Conservation (phyloP, 1,140 invertebrate species). For the Ruditapes philippinarum region DNA sequence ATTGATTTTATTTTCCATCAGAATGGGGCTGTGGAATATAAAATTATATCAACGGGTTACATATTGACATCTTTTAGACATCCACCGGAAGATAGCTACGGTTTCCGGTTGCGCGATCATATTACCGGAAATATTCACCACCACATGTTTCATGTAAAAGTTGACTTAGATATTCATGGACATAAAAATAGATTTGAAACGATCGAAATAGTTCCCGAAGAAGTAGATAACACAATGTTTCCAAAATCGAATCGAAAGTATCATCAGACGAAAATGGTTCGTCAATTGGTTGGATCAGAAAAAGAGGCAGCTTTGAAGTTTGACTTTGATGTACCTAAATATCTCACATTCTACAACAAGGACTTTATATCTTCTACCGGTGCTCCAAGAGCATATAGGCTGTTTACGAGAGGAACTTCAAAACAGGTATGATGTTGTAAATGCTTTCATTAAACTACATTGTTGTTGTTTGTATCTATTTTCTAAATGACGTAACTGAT, state of each 20-base stretch:
- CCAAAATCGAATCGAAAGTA: conserved; percentile 47
- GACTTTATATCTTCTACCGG: too few relatives aligned
- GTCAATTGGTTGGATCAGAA: conserved; percentile 60
- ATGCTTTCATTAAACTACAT: too few relatives aligned
- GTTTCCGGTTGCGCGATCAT: conserved; percentile 54
- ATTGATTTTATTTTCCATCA: conserved; percentile 80
- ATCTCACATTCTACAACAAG: too few relatives aligned
- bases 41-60: conserved; percentile 70
- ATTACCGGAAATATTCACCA: too few relatives aligned
- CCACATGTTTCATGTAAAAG: conserved; percentile 77
- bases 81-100: conserved; percentile 58
- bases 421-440: too few relatives aligned
- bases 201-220: conserved; percentile 71
- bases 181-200: conserved; percentile 71
- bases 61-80: conserved; percentile 54
- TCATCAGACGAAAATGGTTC: conserved; percentile 64
- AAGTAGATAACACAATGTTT: conserved; percentile 31
- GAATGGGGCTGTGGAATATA: conserved; percentile 75
- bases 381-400: too few relatives aligned
- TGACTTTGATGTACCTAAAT: conserved; percentile 49
- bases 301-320: conserved; percentile 55
- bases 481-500: too few relatives aligned
- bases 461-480: too few relatives aligned
- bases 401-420: too few relatives aligned
- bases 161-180: conserved; percentile 74